Evolutionary conservation across 64 coral and sea anemone species (phyloP).

Genomic region (Stichodactyla helianthus): DNA sequence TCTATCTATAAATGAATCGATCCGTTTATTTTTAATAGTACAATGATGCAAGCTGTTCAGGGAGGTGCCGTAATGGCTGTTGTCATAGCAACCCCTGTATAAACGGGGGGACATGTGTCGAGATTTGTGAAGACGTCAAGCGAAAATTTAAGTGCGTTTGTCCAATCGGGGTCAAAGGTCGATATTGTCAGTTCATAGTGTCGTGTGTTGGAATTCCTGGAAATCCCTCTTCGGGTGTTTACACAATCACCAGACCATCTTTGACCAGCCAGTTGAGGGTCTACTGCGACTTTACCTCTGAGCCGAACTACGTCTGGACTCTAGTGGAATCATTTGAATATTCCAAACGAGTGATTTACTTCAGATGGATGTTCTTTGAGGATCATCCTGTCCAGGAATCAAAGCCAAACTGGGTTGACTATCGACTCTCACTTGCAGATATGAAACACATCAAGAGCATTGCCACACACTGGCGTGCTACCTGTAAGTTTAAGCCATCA

Average conservation of each 20-base stretch:
- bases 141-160: slow-evolving; percentile 57
- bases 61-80: slow-evolving; percentile 40
- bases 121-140: slow-evolving; percentile 25
- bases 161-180: background rate
- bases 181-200: slow-evolving; percentile 32
- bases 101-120: slow-evolving; percentile 35
- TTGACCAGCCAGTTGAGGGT: background rate
- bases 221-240: background rate
- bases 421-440: slow-evolving; percentile 7
- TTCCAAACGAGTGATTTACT: background rate
- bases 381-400: slow-evolving; percentile 13
- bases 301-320: slow-evolving; percentile 40
- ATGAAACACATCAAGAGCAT: slow-evolving; percentile 31
- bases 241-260: background rate
- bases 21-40: background rate
- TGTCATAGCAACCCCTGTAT: slow-evolving; percentile 35
- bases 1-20: too few relatives aligned
- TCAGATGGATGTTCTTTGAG: background rate
- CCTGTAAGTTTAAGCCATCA: background rate
- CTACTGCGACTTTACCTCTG: slow-evolving; percentile 47
- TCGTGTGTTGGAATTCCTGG: background rate
- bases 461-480: slow-evolving; percentile 42
- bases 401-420: slow-evolving; percentile 36
- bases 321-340: slow-evolving; percentile 49
- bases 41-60: background rate